A percentile compares a stretch with the other conserved stretches of the same genome.
Conservation (phyloP, 2,888 invertebrate genomes). For the Scaptomyza reducta region DNA sequence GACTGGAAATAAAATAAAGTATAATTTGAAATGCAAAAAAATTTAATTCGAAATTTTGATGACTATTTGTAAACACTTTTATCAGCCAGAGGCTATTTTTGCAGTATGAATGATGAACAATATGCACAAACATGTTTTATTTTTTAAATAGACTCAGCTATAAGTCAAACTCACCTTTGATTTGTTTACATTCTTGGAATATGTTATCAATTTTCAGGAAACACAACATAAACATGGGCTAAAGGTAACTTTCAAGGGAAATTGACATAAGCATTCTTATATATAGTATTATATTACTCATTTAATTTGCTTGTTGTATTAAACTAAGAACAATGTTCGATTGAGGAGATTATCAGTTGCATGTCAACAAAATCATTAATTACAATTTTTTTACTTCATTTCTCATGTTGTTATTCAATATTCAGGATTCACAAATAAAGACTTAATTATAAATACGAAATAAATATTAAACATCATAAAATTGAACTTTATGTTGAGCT, state of each 20-base stretch:
- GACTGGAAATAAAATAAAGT: background rate
- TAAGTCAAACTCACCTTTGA: constrained; percentile 5
- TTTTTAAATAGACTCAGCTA: background rate
- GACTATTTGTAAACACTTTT: no score
- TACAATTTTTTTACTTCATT: no score
- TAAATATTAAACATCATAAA: no score
- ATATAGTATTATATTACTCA: background rate
- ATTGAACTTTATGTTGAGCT: no score
- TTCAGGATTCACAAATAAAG: no score
- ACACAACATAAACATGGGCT: background rate
- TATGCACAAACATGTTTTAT: background rate
- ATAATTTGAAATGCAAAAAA: background rate
- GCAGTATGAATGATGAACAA: background rate
- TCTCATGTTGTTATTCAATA: no score
- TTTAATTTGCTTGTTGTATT: no score
- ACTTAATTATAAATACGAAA: no score
- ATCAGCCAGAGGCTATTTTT: background rate
- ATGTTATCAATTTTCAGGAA: background rate
- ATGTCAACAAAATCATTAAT: no score
- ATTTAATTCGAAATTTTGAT: background rate
- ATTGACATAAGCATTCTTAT: background rate
- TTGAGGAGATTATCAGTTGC: no score
- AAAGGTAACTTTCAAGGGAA: background rate
- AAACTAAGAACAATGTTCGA: no score
- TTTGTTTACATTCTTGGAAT: background rate